Evolutionary conservation across 2,113 vertebrate species (phyloP).

Genomic region (Cacatua alba): DNA sequence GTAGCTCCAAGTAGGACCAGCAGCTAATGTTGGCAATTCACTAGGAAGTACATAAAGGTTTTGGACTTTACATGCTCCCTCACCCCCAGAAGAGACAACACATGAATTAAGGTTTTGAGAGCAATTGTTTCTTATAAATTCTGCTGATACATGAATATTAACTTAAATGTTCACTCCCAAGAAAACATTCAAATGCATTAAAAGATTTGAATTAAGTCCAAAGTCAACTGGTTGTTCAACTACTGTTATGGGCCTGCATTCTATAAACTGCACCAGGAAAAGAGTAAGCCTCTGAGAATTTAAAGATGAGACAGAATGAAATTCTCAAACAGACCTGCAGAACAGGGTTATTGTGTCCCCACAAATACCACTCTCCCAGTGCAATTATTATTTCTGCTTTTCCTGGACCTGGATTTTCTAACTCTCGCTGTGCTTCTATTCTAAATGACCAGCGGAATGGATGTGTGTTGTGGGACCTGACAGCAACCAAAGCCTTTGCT

Average conservation of each 20-base stretch:
- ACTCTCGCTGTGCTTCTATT: neutral
- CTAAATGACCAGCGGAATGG: neutral
- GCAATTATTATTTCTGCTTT: neutral
- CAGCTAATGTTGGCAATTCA: neutral
- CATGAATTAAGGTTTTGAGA: neutral
- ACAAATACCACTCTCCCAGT: neutral
- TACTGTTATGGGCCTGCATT: neutral
- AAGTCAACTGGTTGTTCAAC: neutral
- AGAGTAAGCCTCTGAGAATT: neutral
- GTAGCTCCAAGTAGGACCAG: neutral
- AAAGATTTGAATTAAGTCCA: neutral
- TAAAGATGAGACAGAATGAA: neutral
- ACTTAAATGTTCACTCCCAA: neutral
- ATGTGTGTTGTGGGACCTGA: neutral
- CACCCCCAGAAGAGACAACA: neutral
- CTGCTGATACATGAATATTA: neutral
- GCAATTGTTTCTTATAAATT: neutral
- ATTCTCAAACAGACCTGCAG: neutral
- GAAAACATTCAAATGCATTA: neutral
- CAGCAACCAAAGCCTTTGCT: neutral
- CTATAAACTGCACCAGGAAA: neutral
- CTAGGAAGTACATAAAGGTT: neutral
- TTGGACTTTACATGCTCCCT: neutral
- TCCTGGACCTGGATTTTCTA: neutral
- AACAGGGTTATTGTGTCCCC: fast-evolving